These are phyloP conservation scores for Falco berigora DNA, from an alignment of 2,797 vertebrate species.

Conservation along the genomic window DNA sequence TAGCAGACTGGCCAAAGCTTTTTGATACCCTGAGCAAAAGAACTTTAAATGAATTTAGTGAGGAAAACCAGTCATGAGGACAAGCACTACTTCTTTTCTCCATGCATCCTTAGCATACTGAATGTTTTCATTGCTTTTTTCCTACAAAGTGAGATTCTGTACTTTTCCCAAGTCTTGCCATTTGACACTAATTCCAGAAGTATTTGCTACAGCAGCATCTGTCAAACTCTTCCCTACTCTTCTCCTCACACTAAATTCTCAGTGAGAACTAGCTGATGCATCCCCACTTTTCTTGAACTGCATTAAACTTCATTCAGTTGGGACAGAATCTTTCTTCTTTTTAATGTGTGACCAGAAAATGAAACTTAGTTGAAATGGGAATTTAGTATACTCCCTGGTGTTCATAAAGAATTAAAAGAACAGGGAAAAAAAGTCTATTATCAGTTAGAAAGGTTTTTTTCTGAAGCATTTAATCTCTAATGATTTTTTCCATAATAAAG, in stretches of 20 bases:
- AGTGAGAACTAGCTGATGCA: neutral
- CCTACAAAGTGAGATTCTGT: neutral
- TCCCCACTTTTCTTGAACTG: neutral
- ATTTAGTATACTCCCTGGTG: neutral
- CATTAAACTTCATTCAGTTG: neutral
- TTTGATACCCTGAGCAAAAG: neutral
- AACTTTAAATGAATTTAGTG: neutral
- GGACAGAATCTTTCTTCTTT: neutral
- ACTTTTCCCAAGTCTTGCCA: neutral
- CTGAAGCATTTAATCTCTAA: constrained; percentile 26
- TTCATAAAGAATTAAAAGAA: neutral
- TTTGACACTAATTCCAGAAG: neutral
- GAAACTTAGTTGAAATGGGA: neutral
- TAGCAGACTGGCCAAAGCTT: neutral
- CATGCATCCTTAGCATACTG: neutral
- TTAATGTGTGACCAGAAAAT: neutral
- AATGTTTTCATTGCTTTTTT: neutral
- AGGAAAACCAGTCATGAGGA: neutral
- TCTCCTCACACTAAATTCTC: neutral
- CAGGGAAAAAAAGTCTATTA: neutral
- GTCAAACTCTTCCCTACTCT: neutral
- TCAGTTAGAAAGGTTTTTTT: neutral
- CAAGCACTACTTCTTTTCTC: neutral
- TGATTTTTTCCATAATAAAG: neutral
- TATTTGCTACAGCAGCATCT: neutral